These are phyloP conservation scores for Poeciliopsis occidentalis DNA, from an alignment of 2,113 vertebrate genomes.

Conservation along the genomic window DNA sequence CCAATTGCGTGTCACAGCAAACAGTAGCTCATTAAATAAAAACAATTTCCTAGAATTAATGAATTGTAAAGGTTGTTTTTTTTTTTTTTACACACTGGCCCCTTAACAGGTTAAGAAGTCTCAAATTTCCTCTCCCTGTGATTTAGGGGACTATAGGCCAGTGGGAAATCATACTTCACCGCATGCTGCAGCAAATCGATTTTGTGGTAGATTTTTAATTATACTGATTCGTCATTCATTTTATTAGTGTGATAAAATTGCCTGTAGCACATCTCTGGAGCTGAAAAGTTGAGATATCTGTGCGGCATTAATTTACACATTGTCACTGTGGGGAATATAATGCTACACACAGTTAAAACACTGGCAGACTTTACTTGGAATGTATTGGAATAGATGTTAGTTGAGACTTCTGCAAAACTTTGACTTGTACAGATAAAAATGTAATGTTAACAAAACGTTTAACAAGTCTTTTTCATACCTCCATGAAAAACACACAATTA, in stretches of 20 bases:
- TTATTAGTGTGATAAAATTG: slow-evolving; percentile 40
- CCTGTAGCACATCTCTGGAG: slow-evolving; percentile 30
- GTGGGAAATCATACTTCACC: slow-evolving; percentile 52
- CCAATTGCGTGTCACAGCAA: slow-evolving; percentile 14
- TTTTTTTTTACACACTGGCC: neutral
- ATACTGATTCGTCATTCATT: slow-evolving; percentile 47
- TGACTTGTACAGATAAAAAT: too few relatives aligned
- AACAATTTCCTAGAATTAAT: slow-evolving; percentile 33
- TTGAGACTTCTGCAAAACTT: too few relatives aligned
- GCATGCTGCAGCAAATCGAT: slow-evolving; percentile 46
- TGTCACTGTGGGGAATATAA: neutral
- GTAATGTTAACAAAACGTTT: neutral
- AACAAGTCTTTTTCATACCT: neutral
- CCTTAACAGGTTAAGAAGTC: slow-evolving; percentile 39
- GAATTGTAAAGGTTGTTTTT: neutral
- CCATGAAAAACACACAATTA: neutral
- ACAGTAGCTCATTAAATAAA: slow-evolving; percentile 27
- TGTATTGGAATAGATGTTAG: neutral
- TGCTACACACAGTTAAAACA: slow-evolving; percentile 1
- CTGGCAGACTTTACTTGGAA: neutral
- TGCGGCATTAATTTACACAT: slow-evolving; percentile 25
- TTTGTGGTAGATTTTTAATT: slow-evolving; percentile 60
- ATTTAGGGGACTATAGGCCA: slow-evolving; percentile 12
- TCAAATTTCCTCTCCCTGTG: slow-evolving; percentile 35
- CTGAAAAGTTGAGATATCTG: slow-evolving; percentile 40